Evolutionary conservation across 2,888 invertebrate genomes (phyloP).

Genomic region (Euplagia quadripunctaria): DNA sequence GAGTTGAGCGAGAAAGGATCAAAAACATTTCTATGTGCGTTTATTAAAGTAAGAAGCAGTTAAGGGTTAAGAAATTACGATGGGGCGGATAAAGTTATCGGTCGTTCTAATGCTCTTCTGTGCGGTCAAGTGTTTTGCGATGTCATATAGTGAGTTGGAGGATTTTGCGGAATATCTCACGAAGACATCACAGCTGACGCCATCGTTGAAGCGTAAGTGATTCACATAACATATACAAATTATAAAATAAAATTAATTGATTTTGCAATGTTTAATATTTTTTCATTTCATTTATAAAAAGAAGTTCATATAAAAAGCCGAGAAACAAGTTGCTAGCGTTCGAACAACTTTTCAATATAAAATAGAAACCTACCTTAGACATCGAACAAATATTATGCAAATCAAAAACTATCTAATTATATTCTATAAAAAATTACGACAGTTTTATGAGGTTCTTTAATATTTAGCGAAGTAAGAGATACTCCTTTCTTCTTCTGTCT

Average conservation of each 20-base stretch:
- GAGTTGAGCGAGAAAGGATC: constrained; percentile 38
- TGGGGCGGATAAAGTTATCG: constrained; percentile 66
- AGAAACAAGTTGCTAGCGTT: background rate
- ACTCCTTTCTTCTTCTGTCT: background rate
- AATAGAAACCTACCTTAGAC: background rate
- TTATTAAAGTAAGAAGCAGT: background rate
- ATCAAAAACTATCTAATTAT: background rate
- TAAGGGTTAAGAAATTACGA: constrained; percentile 52
- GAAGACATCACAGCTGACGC: constrained; percentile 78
- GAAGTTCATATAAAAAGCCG: background rate
- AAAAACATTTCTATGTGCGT: constrained; percentile 2
- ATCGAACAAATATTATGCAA: background rate
- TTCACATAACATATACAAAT: background rate
- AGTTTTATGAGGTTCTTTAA: background rate
- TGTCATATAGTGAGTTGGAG: constrained; percentile 75
- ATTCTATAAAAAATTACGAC: background rate
- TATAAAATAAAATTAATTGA: background rate
- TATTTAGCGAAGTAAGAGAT: background rate
- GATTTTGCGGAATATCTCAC: constrained; percentile 79
- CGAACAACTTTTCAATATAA: background rate
- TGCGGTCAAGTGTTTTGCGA: constrained; percentile 72
- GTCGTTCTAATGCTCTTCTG: constrained; percentile 67
- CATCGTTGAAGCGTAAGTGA: constrained; percentile 80
- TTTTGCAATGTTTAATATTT: background rate
- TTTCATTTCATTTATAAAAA: background rate